Evolutionary conservation across 2,888 invertebrate species (phyloP).

Genomic region (Epinotia nisella): DNA sequence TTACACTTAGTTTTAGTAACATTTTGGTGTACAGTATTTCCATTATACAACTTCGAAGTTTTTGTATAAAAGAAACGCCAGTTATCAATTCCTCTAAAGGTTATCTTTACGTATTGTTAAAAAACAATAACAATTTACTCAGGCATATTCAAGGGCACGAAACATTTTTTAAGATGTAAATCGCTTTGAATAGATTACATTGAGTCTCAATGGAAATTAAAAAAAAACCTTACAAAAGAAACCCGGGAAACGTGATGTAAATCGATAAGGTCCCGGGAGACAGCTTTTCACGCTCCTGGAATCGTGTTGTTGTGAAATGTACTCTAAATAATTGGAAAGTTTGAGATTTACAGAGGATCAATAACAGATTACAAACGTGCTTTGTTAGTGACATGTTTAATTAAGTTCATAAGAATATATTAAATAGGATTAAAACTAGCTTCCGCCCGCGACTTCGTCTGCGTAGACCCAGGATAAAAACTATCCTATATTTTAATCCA

Average conservation of each 20-base stretch:
- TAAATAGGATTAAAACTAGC: too few species aligned
- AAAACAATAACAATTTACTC: neutral
- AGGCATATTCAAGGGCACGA: conserved; percentile 1
- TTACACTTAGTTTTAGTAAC: too few species aligned
- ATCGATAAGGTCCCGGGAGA: conserved; percentile 24
- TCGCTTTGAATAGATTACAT: conserved; percentile 24
- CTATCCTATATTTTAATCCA: too few species aligned
- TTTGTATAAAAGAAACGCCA: too few species aligned
- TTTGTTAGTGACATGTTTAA: neutral
- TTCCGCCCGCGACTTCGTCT: too few species aligned
- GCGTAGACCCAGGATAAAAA: too few species aligned
- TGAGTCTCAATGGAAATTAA: conserved; percentile 27
- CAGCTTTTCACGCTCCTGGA: conserved; percentile 13
- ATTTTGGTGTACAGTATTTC: too few species aligned
- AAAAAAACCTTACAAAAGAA: neutral
- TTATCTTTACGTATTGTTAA: too few species aligned
- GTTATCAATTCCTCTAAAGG: too few species aligned
- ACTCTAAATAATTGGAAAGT: conserved; percentile 30
- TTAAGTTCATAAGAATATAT: neutral
- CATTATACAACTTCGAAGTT: neutral
- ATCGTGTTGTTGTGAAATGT: conserved; percentile 12
- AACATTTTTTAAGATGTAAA: conserved; percentile 11
- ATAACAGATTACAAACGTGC: neutral
- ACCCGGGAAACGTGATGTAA: conserved; percentile 4
- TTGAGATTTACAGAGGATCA: neutral